These are phyloP conservation scores for Ceyx melanurus DNA, from an alignment of 2,113 vertebrate species.

Conservation along the genomic window DNA sequence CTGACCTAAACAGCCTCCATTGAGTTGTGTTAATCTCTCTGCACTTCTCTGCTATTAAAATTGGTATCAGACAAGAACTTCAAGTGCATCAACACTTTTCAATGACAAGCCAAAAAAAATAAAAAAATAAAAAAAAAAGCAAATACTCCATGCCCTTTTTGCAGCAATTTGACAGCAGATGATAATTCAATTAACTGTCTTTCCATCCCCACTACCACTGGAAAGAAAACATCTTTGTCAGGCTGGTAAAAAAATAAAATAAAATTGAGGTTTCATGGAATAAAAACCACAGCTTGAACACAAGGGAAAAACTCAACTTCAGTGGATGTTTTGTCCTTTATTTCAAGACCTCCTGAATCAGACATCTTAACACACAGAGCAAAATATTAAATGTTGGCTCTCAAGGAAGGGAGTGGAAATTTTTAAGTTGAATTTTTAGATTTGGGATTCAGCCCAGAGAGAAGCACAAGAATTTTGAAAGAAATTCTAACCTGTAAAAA, in stretches of 20 bases:
- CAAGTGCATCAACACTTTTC: slow-evolving; percentile 5
- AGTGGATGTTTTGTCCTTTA: not conserved
- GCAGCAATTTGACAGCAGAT: slow-evolving; percentile 8
- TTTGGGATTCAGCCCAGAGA: not conserved
- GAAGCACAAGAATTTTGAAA: not conserved
- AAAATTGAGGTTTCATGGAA: not conserved
- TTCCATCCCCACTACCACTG: not conserved
- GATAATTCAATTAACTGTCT: slow-evolving; percentile 35
- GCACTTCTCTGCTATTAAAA: not conserved
- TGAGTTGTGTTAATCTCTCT: not conserved
- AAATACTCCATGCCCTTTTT: not conserved
- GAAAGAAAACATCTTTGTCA: slow-evolving; percentile 12
- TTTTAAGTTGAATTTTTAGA: not conserved
- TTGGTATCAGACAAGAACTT: not conserved
- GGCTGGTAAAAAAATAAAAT: not conserved
- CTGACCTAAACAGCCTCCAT: not conserved
- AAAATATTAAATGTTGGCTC: not conserved
- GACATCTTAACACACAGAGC: not conserved
- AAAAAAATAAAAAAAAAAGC: not conserved
- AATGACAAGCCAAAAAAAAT: not conserved
- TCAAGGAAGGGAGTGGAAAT: not conserved
- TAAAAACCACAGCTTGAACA: not conserved
- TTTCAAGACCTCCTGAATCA: not conserved
- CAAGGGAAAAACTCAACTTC: not conserved
- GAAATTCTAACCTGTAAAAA: not conserved